Percentiles rank a stretch among this genome's conserved stretches.
Conservation (phyloP, 2,797 vertebrate species). For the Vipera latastei region DNA sequence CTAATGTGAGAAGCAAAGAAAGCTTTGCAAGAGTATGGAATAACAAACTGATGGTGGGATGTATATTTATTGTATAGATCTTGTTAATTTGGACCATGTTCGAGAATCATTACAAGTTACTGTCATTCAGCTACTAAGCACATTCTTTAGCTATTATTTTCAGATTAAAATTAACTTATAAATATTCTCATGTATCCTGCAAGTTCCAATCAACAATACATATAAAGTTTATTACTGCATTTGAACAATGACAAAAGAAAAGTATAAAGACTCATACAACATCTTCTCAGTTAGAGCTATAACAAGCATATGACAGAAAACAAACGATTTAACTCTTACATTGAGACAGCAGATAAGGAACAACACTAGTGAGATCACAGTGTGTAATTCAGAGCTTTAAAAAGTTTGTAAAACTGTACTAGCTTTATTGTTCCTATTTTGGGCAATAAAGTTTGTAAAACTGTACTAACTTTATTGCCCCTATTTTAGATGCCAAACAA, state of each 20-base stretch:
- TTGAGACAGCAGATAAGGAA: constrained; percentile 29
- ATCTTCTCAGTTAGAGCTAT: background rate
- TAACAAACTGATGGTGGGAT: background rate
- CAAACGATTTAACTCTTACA: constrained; percentile 5
- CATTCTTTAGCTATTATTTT: background rate
- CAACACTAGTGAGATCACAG: background rate
- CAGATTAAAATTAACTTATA: background rate
- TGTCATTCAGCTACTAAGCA: background rate
- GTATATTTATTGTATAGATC: background rate
- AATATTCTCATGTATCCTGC: background rate
- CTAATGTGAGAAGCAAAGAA: background rate
- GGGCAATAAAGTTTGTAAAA: background rate
- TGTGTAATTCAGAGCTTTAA: background rate
- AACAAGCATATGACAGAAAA: background rate
- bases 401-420: background rate
- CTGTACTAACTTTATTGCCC: background rate
- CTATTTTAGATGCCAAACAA: constrained; percentile 5
- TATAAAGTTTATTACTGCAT: background rate
- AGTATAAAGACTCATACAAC: constrained; percentile 12
- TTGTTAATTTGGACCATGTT: background rate
- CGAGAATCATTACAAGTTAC: background rate
- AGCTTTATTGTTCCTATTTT: constrained; percentile 4
- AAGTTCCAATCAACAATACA: background rate
- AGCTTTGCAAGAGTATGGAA: background rate
- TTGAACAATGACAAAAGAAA: background rate